Percentiles rank a stretch among this genome's conserved stretches.
Evolutionary conservation across 2,113 vertebrate genomes (phyloP).

Genomic region (Dendropsophus ebraccatus): DNA sequence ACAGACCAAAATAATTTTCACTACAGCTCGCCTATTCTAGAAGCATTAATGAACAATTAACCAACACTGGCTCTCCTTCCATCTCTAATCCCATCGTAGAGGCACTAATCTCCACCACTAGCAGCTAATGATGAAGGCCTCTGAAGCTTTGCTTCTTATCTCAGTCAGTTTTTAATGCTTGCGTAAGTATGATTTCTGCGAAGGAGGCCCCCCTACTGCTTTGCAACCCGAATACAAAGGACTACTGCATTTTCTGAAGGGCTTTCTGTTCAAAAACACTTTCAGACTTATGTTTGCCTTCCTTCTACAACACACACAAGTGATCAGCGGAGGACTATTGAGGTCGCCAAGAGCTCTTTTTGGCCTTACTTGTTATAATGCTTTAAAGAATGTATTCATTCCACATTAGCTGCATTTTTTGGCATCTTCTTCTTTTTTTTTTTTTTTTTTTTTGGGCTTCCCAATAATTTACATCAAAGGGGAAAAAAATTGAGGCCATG

Average conservation of each 20-base stretch:
- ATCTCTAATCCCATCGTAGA: slow-evolving; percentile 82
- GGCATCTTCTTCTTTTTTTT: neutral
- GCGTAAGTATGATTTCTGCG: slow-evolving; percentile 81
- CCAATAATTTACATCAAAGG: slow-evolving; percentile 30
- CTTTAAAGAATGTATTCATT: slow-evolving; percentile 83
- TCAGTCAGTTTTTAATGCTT: slow-evolving; percentile 85
- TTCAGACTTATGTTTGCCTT: slow-evolving; percentile 81
- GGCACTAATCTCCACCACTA: slow-evolving; percentile 86
- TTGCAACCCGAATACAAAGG: slow-evolving; percentile 81
- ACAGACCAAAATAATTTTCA: slow-evolving; percentile 76
- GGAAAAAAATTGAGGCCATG: slow-evolving; percentile 25
- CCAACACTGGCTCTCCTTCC: slow-evolving; percentile 81
- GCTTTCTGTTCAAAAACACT: slow-evolving; percentile 81
- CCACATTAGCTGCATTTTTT: slow-evolving; percentile 71
- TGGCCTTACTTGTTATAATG: slow-evolving; percentile 79
- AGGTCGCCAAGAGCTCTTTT: slow-evolving; percentile 76
- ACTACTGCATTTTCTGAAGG: slow-evolving; percentile 80
- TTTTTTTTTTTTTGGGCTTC: neutral
- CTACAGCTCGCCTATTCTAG: slow-evolving; percentile 79
- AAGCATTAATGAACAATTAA: slow-evolving; percentile 89
- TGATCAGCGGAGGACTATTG: slow-evolving; percentile 76
- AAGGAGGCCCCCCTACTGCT: slow-evolving; percentile 76
- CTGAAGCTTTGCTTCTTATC: slow-evolving; percentile 86
- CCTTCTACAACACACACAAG: slow-evolving; percentile 79
- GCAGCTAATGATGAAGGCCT: slow-evolving; percentile 88